phyloP scores from a whole-genome alignment of 2,888 invertebrate genomes.

The Heliconius aoede region DNA sequence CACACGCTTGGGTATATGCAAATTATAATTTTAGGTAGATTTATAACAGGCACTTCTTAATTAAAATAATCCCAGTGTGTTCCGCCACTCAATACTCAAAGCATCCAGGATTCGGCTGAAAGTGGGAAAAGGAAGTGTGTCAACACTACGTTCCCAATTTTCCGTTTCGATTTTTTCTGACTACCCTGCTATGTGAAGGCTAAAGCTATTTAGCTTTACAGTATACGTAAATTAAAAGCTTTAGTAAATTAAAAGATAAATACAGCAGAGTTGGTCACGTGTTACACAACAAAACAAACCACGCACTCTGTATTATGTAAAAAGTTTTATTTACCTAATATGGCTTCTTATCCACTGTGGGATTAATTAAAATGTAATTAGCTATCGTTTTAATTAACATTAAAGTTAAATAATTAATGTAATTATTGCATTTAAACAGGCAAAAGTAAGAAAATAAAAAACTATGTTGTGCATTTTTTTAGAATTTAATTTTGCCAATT shows the following conservation, averaged over 20 bases:
- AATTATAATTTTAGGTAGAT: not conserved
- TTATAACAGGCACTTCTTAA: not conserved
- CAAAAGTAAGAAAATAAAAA: not conserved
- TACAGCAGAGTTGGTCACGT: not conserved
- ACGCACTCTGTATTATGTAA: constrained; percentile 8
- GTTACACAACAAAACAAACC: constrained; percentile 4
- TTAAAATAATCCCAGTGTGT: not conserved
- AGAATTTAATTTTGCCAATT: not conserved
- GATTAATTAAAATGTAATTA: constrained; percentile 23
- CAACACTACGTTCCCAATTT: too few relatives aligned
- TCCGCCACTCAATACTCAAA: too few relatives aligned
- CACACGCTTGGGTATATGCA: too few relatives aligned
- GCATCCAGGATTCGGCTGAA: too few relatives aligned
- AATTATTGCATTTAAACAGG: not conserved
- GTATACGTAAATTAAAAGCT: not conserved
- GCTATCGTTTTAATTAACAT: constrained; percentile 1
- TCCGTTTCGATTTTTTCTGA: too few relatives aligned
- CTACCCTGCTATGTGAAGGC: not conserved
- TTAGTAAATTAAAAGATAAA: not conserved
- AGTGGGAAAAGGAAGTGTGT: too few relatives aligned
- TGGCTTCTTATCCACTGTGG: constrained; percentile 10
- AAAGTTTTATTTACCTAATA: constrained; percentile 17
- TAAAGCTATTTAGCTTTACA: too few relatives aligned
- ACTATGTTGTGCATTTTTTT: not conserved
- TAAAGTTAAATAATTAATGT: not conserved